Evolutionary conservation across 2,113 vertebrate species (phyloP).

Genomic region (Rhombomys opimus): DNA sequence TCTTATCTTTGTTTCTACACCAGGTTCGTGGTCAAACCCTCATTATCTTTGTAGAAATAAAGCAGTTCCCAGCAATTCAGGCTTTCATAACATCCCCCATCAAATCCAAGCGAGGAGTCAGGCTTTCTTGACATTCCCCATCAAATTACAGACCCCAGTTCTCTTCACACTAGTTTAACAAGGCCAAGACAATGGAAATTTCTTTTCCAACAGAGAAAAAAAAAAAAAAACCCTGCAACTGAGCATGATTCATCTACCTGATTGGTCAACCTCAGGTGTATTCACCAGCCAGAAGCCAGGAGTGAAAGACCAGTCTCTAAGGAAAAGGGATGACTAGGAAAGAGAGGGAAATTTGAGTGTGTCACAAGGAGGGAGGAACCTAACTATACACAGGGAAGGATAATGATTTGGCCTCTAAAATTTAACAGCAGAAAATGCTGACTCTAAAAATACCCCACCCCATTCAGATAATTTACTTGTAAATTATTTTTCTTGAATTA

Average conservation of each 20-base stretch:
- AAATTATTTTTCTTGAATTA: background rate
- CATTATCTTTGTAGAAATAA: conserved; percentile 6
- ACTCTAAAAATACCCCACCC: background rate
- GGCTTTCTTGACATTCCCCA: background rate
- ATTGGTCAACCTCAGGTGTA: background rate
- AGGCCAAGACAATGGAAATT: background rate
- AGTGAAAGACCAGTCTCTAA: background rate
- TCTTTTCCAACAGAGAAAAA: background rate
- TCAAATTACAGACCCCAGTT: background rate
- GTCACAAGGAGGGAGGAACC: background rate
- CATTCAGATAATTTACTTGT: conserved; percentile 4
- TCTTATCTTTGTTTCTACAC: background rate
- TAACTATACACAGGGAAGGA: background rate
- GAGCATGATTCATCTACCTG: background rate
- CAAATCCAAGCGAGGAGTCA: background rate
- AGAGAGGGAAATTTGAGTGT: background rate
- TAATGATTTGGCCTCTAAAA: background rate
- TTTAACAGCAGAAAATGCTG: background rate
- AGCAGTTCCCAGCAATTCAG: background rate
- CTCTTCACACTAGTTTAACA: background rate
- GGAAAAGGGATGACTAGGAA: background rate
- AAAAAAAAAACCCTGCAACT: background rate
- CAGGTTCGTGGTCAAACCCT: background rate
- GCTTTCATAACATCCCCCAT: background rate
- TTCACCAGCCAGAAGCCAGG: background rate